Percentiles rank a stretch among this genome's conserved stretches.
Conservation (phyloP, 1,140 invertebrate genomes). For the Ceratitis capitata region DNA sequence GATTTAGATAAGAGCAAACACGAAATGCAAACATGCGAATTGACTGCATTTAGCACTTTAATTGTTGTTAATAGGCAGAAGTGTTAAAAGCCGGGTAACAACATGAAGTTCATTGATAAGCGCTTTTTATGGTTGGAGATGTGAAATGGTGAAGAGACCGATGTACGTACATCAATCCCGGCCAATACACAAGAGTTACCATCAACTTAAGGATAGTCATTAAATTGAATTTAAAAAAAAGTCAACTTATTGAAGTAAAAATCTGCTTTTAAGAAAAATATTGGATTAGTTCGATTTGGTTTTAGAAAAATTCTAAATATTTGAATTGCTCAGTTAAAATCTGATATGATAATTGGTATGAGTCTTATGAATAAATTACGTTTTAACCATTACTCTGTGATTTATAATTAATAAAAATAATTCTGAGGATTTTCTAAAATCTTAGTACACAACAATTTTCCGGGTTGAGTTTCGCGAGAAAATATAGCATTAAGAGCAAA, state of each 20-base stretch:
- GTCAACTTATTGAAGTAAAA: background rate
- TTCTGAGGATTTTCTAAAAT: too few species aligned
- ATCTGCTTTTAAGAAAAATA: background rate
- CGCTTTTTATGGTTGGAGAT: background rate
- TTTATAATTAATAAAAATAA: too few species aligned
- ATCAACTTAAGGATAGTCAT: too few species aligned
- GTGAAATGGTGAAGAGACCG: background rate
- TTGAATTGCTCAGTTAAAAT: too few species aligned
- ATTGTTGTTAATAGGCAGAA: background rate
- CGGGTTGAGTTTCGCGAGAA: background rate
- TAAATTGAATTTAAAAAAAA: background rate
- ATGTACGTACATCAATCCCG: background rate
- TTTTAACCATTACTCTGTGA: too few species aligned
- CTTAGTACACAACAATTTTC: too few species aligned
- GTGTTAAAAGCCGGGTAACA: background rate
- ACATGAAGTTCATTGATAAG: background rate
- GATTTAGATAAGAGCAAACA: background rate
- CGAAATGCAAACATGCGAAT: background rate
- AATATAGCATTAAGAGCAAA: too few species aligned
- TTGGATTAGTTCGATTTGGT: background rate
- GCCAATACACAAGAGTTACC: background rate
- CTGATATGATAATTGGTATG: too few species aligned
- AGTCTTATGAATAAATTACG: background rate
- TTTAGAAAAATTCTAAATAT: background rate
- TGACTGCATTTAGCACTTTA: background rate